Evolutionary conservation across 2,888 invertebrate genomes (phyloP).

Genomic region (Criorhina ranunculi): DNA sequence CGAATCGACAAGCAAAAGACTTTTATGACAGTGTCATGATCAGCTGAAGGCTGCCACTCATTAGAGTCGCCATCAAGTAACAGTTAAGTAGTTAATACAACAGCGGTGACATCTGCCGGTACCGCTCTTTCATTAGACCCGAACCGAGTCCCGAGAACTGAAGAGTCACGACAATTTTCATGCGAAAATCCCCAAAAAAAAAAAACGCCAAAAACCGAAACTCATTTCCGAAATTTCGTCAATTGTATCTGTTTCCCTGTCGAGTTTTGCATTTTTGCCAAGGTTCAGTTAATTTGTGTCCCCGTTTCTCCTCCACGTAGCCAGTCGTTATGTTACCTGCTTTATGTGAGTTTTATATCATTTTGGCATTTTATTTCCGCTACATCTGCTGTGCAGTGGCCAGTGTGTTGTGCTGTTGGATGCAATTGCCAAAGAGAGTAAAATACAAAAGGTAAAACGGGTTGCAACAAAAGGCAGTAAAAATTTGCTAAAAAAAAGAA

Average conservation of each 20-base stretch:
- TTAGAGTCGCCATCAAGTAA: slow-evolving; percentile 37
- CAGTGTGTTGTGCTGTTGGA: slow-evolving; percentile 17
- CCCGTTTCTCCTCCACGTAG: slow-evolving; percentile 12
- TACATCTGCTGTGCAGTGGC: slow-evolving; percentile 65
- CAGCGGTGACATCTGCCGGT: slow-evolving; percentile 66
- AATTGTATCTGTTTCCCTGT: slow-evolving; percentile 51
- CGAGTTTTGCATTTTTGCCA: slow-evolving; percentile 33
- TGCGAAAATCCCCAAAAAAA: slow-evolving; percentile 59
- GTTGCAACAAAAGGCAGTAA: slow-evolving; percentile 40
- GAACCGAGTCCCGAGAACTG: slow-evolving; percentile 29
- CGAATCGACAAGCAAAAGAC: slow-evolving; percentile 9
- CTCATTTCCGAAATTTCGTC: slow-evolving; percentile 71
- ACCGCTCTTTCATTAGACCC: slow-evolving; percentile 58
- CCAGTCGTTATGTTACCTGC: slow-evolving; percentile 54
- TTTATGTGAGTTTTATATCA: slow-evolving; percentile 76
- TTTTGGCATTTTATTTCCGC: slow-evolving; percentile 77
- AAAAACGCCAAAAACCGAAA: slow-evolving; percentile 47
- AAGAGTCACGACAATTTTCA: slow-evolving; percentile 42
- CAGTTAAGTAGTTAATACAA: slow-evolving; percentile 35
- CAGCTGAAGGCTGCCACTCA: slow-evolving; percentile 35
- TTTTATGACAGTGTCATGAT: slow-evolving; percentile 50
- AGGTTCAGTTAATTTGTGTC: slow-evolving; percentile 59
- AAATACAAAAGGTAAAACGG: slow-evolving; percentile 33
- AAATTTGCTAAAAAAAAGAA: too few relatives aligned
- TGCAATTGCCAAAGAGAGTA: slow-evolving; percentile 56